Evolutionary conservation across 1,140 invertebrate genomes (phyloP).

Genomic region (Procambarus virginalis): DNA sequence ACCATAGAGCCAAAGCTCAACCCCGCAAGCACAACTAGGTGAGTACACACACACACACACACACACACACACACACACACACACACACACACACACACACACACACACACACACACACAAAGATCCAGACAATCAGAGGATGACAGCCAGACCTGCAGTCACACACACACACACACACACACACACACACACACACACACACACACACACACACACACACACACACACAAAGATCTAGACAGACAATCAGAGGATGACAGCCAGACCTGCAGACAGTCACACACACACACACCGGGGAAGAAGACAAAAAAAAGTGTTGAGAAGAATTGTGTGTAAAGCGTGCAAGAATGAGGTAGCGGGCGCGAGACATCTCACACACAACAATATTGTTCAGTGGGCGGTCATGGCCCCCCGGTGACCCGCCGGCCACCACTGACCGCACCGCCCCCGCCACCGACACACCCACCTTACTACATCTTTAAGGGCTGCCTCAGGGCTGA

Average conservation of each 20-base stretch:
- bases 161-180: background rate
- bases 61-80: too few relatives aligned
- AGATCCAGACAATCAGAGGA: too few relatives aligned
- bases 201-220: background rate
- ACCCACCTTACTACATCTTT: too few relatives aligned
- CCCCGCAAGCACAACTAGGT: too few relatives aligned
- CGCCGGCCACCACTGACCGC: background rate
- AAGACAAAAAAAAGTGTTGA: background rate
- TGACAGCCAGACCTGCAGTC: too few relatives aligned
- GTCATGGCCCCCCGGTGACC: conserved; percentile 6
- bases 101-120: too few relatives aligned
- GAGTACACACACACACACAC: too few relatives aligned
- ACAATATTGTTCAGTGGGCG: conserved; percentile 32
- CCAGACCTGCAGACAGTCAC: too few relatives aligned
- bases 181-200: background rate
- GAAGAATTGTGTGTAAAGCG: conserved; percentile 36
- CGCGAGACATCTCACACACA: conserved; percentile 26
- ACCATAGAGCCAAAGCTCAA: too few relatives aligned
- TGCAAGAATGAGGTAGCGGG: conserved; percentile 24
- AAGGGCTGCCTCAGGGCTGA: too few relatives aligned
- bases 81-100: too few relatives aligned
- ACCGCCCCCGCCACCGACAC: too few relatives aligned
- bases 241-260: background rate
- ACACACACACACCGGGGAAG: background rate
- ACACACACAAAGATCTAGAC: background rate